phyloP scores from a whole-genome alignment of 2,113 vertebrate genomes.

The Isurus oxyrinchus region DNA sequence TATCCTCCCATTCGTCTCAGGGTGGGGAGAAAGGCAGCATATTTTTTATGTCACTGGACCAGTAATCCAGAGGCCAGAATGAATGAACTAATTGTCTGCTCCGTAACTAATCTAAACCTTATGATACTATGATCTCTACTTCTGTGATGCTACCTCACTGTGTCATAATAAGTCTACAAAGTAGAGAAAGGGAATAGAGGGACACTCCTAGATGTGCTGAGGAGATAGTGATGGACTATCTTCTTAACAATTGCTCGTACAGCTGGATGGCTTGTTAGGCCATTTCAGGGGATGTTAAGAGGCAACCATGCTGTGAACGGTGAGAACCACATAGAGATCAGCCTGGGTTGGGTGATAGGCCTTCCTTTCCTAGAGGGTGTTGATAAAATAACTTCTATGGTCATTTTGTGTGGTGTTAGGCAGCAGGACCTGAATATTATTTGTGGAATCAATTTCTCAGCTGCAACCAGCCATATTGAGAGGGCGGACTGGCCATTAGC shows the following conservation, averaged over 20 bases:
- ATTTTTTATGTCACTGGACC: no score
- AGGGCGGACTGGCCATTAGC: background rate
- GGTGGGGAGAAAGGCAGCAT: no score
- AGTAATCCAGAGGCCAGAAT: no score
- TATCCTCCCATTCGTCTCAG: no score
- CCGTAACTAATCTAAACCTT: no score
- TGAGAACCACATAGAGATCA: background rate
- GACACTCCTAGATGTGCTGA: background rate
- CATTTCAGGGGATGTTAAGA: background rate
- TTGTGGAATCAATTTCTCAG: background rate
- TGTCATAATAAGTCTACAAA: background rate
- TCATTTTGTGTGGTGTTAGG: background rate
- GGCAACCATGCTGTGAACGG: background rate
- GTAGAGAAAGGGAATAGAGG: background rate
- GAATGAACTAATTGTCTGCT: no score
- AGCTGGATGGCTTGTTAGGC: background rate
- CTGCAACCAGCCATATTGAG: background rate
- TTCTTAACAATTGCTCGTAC: background rate
- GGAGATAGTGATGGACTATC: background rate
- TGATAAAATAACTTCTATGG: background rate
- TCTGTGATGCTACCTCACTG: no score
- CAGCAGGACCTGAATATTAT: background rate
- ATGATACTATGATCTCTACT: no score
- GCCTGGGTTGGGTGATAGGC: background rate
- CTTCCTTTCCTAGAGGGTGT: background rate